These are phyloP conservation scores for Cepphus grylle DNA, from an alignment of 2,113 vertebrate species.

Conservation along the genomic window DNA sequence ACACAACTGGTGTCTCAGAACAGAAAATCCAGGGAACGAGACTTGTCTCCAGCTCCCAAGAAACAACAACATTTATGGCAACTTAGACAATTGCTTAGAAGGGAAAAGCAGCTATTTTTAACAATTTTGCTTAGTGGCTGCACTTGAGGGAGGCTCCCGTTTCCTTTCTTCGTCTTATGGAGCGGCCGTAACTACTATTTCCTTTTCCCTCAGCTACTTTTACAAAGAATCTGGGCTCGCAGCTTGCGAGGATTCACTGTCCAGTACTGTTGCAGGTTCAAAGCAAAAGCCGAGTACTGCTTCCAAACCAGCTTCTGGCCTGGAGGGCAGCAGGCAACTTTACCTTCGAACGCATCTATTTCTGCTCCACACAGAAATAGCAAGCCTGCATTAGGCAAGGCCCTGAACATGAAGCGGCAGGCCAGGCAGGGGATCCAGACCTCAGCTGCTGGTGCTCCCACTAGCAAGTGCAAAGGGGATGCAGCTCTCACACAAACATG, in stretches of 20 bases:
- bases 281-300: neutral
- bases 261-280: neutral
- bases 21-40: neutral
- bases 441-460: neutral
- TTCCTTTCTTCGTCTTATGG: constrained; percentile 47
- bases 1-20: neutral
- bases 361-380: neutral
- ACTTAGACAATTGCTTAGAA: constrained; percentile 25
- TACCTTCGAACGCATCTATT: constrained; percentile 21
- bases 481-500: neutral
- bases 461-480: neutral
- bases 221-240: neutral
- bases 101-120: constrained; percentile 52
- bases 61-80: neutral
- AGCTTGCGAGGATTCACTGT: neutral
- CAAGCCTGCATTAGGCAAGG: neutral
- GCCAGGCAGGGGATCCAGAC: neutral
- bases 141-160: constrained; percentile 55
- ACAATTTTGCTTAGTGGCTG: constrained; percentile 4
- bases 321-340: neutral
- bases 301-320: neutral
- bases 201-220: constrained; percentile 23
- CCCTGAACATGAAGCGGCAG: neutral
- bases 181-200: constrained; percentile 1
- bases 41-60: neutral